A percentile compares a stretch with the other conserved stretches of the same genome.
phyloP scores from a whole-genome alignment of 2,888 invertebrate species.

The Hoplodrina ambigua region DNA sequence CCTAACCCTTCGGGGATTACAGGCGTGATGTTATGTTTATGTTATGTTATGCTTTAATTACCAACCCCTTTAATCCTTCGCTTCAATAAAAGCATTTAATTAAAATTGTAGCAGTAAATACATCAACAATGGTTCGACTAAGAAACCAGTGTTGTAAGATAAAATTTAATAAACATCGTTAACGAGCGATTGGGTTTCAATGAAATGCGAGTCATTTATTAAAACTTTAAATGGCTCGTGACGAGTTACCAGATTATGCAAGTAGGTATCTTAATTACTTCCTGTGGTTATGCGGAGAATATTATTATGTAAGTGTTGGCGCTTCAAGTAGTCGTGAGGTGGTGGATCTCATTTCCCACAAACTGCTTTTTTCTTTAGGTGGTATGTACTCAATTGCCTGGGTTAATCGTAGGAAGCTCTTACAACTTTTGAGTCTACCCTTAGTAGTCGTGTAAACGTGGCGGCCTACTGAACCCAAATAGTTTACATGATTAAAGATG shows the following conservation, averaged over 20 bases:
- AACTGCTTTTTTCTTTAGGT: too few species aligned
- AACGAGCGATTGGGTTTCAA: conserved; percentile 57
- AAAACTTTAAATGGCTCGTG: conserved; percentile 38
- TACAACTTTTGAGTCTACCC: too few species aligned
- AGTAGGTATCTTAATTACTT: conserved; percentile 25
- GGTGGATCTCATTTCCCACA: too few species aligned
- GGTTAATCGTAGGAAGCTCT: too few species aligned
- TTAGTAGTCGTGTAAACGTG: too few species aligned
- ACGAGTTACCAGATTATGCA: conserved; percentile 10
- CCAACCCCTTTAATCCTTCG: conserved; percentile 80
- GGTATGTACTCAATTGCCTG: too few species aligned
- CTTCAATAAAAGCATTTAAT: conserved; percentile 85
- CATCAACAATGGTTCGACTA: conserved; percentile 64
- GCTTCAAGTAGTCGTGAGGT: too few species aligned
- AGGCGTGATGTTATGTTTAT: too few species aligned
- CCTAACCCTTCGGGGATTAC: too few species aligned
- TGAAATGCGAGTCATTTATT: conserved; percentile 44
- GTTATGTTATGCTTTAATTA: conserved; percentile 86
- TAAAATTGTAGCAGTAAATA: conserved; percentile 80
- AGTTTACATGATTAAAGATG: too few species aligned
- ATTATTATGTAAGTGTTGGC: too few species aligned
- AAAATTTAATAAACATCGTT: conserved; percentile 66
- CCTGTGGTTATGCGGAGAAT: background rate
- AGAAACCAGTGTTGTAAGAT: conserved; percentile 62
- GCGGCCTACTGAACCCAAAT: too few species aligned